Evolutionary conservation across 2,797 vertebrate genomes (phyloP).

Genomic region (Malurus leucopterus): DNA sequence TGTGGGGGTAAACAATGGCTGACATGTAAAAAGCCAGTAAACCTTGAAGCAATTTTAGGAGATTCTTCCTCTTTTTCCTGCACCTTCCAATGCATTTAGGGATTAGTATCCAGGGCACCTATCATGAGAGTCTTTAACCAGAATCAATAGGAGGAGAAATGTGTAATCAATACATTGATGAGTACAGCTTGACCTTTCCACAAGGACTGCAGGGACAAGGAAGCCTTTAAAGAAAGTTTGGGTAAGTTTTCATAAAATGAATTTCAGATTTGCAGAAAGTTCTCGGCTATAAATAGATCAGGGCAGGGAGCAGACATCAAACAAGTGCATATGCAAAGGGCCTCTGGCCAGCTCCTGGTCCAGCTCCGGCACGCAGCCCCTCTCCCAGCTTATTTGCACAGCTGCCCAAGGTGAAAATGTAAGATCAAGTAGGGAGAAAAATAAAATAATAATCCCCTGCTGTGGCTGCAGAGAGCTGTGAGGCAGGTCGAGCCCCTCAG

Average conservation of each 20-base stretch:
- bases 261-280: constrained; percentile 20
- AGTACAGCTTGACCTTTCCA: constrained; percentile 35
- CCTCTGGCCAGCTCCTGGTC: constrained; percentile 20
- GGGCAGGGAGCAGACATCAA: constrained; percentile 7
- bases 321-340: not conserved
- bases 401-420: constrained; percentile 14
- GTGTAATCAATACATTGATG: constrained; percentile 36
- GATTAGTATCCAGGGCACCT: constrained; percentile 39
- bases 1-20: not conserved
- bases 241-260: not conserved
- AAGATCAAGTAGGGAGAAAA: not conserved
- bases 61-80: not conserved
- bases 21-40: not conserved
- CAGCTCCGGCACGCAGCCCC: not conserved
- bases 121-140: constrained; percentile 36
- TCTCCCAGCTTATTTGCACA: not conserved
- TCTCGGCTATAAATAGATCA: not conserved
- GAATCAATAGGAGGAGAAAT: constrained; percentile 45
- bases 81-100: not conserved
- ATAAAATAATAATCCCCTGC: not conserved
- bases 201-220: not conserved
- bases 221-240: not conserved
- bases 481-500: not conserved
- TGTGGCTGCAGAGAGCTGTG: not conserved
- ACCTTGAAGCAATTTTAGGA: not conserved